phyloP scores from a whole-genome alignment of 2,113 vertebrate species.

The Equus przewalskii region DNA sequence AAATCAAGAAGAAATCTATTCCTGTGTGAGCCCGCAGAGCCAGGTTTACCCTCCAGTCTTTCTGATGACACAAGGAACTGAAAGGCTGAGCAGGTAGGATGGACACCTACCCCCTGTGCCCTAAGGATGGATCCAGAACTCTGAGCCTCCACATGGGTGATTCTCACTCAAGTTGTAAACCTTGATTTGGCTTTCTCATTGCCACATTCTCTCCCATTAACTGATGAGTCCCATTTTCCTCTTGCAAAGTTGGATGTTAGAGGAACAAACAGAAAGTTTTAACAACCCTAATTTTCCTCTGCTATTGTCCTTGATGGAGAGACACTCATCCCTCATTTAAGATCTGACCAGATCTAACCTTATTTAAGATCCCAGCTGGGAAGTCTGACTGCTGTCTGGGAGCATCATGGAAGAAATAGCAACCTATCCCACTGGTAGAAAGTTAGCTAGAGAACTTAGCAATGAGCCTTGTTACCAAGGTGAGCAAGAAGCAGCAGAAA shows the following conservation, averaged over 20 bases:
- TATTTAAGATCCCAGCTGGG: neutral
- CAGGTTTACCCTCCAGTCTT: neutral
- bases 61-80: neutral
- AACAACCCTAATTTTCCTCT: neutral
- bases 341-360: neutral
- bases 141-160: neutral
- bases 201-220: neutral
- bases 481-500: neutral
- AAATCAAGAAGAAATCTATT: constrained; percentile 61
- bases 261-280: neutral
- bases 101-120: neutral
- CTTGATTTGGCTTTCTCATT: neutral
- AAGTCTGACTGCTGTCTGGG: neutral
- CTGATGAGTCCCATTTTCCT: neutral
- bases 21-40: neutral
- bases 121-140: constrained; percentile 21
- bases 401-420: neutral
- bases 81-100: neutral
- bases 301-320: neutral
- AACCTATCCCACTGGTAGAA: neutral
- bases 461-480: neutral
- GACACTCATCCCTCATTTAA: neutral
- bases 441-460: neutral
- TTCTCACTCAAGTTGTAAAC: neutral
- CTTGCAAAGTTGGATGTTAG: neutral